Evolutionary conservation across 2,888 invertebrate species (phyloP), one percentile per base, ranked within the genome.

Genomic region (Zaprionus bogoriensis): DNA sequence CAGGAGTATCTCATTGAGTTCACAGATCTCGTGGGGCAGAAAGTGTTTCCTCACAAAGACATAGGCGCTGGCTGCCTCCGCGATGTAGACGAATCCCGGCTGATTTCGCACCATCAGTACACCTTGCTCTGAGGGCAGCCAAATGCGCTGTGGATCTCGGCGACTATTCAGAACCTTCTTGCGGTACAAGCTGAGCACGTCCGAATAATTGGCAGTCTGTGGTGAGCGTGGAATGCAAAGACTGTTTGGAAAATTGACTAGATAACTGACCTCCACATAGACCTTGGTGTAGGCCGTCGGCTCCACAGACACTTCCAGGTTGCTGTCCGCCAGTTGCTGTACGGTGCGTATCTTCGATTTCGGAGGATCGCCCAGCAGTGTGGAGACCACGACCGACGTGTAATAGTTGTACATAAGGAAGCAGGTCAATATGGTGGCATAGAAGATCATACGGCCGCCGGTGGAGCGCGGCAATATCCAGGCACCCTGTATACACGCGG

Each of bases 311-410:
- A 36, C 77, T 48, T 92, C 91, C 52, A 94, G 88, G 10, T 92
- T 92, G 48, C 93, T 93, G 39, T 92, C 89, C 1, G 92, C 88
- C 54, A 94, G 87, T 67, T 93, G 93, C 0, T 89, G 84, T 1
- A 93, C 54, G 0, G 92, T 92, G 36, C 90, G 91, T 9, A 94
- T 92, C 39, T 68, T 81, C 1, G 90, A 89, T 51, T 92, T 92
- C 5, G 92, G 89, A 0, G 93, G 92, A 0, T 93, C 92, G 0
- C 93, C 92, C 74, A 94, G 91, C 14, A 94, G 87, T 4, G 93
- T 89, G 1, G 93, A 93, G 0, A 94, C 94, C 65, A 94, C 93
- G 79, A 93, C 92, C 0, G 94, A 94, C 0, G 94, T 93, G 77
- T 93, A 94, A 10, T 93, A 92, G 9, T 93, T 93, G 79, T 93